Conservation (phyloP, 2,113 vertebrate genomes). For the Tor tambroides region DNA sequence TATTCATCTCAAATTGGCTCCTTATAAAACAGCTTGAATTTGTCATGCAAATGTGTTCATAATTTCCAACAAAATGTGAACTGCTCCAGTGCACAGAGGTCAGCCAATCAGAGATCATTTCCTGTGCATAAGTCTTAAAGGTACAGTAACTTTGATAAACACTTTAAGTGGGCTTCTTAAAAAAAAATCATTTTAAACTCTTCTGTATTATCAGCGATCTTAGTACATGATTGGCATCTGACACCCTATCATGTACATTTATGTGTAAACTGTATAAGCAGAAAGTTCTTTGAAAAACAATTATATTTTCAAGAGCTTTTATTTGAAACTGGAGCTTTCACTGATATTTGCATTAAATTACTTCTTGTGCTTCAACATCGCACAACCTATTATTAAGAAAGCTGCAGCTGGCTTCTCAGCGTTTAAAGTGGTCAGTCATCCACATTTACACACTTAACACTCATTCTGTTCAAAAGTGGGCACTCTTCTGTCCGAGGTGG, state of each 20-base stretch:
- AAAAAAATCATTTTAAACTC: too few species aligned
- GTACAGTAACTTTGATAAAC: background rate
- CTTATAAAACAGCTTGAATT: too few species aligned
- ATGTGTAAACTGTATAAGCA: too few species aligned
- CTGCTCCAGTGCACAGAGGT: too few species aligned
- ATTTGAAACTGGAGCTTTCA: background rate
- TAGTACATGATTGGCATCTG: background rate
- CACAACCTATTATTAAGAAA: background rate
- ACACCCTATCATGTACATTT: too few species aligned
- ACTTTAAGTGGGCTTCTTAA: background rate
- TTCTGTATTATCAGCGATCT: background rate
- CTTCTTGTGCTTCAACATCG: background rate
- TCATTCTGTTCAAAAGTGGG: background rate
- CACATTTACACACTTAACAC: constrained; percentile 22
- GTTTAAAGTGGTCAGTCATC: constrained; percentile 14
- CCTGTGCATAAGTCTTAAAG: background rate
- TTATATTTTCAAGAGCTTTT: background rate
- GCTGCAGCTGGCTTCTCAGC: background rate
- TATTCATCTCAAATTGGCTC: too few species aligned
- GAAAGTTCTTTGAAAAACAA: too few species aligned
- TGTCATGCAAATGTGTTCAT: too few species aligned
- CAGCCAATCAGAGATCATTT: too few species aligned
- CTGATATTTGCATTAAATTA: constrained; percentile 3
- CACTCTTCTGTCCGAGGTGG: constrained; percentile 33
- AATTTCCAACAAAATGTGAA: too few species aligned